Percentiles rank a stretch among this genome's conserved stretches.
Conservation (phyloP, 2,113 vertebrate species). For the Baryphthengus martii region DNA sequence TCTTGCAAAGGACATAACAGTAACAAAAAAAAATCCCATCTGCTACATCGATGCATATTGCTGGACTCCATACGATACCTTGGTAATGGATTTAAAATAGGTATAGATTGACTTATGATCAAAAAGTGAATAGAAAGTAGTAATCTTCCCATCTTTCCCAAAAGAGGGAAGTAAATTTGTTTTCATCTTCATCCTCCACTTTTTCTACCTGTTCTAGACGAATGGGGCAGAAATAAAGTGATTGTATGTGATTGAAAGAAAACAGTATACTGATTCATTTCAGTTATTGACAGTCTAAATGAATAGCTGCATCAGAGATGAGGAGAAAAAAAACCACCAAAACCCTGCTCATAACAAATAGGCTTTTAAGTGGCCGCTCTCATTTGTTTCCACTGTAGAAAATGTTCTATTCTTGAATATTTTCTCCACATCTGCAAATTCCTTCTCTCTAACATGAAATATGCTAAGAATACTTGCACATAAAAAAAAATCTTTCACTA, state of each 20-base stretch:
- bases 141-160: background rate
- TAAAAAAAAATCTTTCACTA: background rate
- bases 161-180: background rate
- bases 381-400: background rate
- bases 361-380: background rate
- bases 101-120: background rate
- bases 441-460: background rate
- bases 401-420: background rate
- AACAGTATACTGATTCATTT: background rate
- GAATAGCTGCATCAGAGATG: background rate
- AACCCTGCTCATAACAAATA: background rate
- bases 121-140: background rate
- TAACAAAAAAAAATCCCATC: background rate
- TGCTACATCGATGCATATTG: background rate
- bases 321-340: accelerated
- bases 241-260: background rate
- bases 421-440: background rate
- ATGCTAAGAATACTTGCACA: background rate
- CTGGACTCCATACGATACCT: background rate
- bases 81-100: background rate
- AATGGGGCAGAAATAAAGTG: background rate
- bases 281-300: background rate
- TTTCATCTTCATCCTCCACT: background rate
- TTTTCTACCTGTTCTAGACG: background rate
- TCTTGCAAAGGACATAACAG: background rate